These are phyloP conservation scores for Sebastes itinus DNA, from an alignment of 2,797 vertebrate genomes.

Conservation along the genomic window DNA sequence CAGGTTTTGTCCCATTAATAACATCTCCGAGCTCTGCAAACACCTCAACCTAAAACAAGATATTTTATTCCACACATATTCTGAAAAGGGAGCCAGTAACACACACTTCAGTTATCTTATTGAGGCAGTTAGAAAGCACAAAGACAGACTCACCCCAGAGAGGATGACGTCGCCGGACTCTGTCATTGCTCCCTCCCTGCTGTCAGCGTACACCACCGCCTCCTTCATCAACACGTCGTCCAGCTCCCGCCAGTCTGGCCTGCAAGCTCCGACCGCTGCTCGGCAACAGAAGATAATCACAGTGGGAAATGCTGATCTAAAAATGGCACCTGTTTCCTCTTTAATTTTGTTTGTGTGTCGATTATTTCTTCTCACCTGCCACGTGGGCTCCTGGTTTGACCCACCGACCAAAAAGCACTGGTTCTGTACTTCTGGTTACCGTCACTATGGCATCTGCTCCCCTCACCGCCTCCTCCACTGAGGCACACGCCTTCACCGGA, in stretches of 20 bases:
- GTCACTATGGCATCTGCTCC: conserved; percentile 93
- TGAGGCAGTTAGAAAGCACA: not conserved
- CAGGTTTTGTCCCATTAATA: conserved; percentile 87
- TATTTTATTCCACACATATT: not conserved
- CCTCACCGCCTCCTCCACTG: conserved; percentile 86
- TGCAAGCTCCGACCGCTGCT: conserved; percentile 92
- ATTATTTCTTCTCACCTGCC: conserved; percentile 84
- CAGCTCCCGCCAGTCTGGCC: conserved; percentile 93
- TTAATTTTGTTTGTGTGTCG: not conserved
- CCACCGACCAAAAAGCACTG: conserved; percentile 91
- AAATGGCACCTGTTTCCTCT: not conserved
- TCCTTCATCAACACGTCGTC: conserved; percentile 90
- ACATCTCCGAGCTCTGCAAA: conserved; percentile 96
- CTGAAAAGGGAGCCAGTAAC: not conserved
- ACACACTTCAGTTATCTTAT: not conserved
- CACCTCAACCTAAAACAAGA: conserved; percentile 83
- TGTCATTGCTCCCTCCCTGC: conserved; percentile 85
- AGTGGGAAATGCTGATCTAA: not conserved
- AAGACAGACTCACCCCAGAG: conserved; percentile 83
- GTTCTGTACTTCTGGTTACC: conserved; percentile 87
- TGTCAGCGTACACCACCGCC: conserved; percentile 90
- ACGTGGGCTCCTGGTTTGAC: conserved; percentile 95
- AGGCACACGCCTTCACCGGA: conserved; percentile 80
- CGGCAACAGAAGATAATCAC: not conserved
- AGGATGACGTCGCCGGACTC: conserved; percentile 95